Conservation (phyloP, 2,888 invertebrate genomes). For the Dichetophora obliterata region DNA sequence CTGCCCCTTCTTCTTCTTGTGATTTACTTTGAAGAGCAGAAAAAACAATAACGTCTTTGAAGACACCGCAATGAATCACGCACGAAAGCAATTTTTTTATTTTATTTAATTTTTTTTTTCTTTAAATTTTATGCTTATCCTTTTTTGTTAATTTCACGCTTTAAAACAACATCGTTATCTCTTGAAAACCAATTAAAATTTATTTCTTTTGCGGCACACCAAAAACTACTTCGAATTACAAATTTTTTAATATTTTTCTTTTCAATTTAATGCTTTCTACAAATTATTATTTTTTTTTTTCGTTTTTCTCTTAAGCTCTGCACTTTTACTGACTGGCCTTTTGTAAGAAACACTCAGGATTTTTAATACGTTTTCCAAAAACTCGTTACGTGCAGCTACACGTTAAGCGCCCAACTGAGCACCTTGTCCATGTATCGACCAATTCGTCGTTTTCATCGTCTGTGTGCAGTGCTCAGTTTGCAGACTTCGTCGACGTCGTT, state of each 20-base stretch:
- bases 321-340: background rate
- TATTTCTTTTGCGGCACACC: too few species aligned
- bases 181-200: too few species aligned
- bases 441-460: background rate
- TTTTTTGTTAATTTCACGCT: background rate
- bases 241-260: background rate
- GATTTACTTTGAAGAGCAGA: too few species aligned
- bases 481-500: background rate
- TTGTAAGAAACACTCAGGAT: background rate
- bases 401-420: conserved; percentile 32
- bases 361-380: background rate
- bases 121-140: background rate
- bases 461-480: background rate
- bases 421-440: background rate
- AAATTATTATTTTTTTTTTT: background rate
- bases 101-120: too few species aligned
- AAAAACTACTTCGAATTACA: too few species aligned
- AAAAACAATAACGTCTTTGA: too few species aligned
- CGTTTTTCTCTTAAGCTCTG: background rate
- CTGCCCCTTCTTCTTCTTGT: too few species aligned
- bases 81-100: too few species aligned
- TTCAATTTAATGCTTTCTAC: background rate
- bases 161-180: background rate
- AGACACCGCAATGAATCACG: too few species aligned
- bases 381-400: conserved; percentile 35